phyloP scores from a whole-genome alignment of 2,888 invertebrate genomes.

The Noctua pronuba region DNA sequence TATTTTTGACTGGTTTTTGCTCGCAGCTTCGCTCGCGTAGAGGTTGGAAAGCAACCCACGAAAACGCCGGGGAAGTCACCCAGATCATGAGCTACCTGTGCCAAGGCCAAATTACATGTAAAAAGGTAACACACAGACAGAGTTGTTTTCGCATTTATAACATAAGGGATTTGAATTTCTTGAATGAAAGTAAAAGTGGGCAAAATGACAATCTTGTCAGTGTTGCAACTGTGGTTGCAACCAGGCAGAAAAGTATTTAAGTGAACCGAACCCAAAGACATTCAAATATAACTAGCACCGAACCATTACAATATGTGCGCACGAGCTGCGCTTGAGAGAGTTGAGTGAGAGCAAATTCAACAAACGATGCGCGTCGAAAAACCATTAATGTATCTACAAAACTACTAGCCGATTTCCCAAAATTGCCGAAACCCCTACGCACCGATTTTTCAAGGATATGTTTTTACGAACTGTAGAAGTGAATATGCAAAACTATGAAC shows the following conservation, averaged over 20 bases:
- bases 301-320: constrained; percentile 12
- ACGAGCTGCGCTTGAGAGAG: too few relatives aligned
- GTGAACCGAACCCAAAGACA: constrained; percentile 6
- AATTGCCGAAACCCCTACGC: background rate
- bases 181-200: constrained; percentile 2
- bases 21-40: background rate
- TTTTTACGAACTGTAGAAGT: background rate
- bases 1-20: background rate
- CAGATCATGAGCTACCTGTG: background rate
- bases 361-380: constrained; percentile 6
- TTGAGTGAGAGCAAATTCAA: constrained; percentile 19
- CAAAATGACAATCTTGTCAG: background rate
- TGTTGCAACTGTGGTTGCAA: constrained; percentile 1
- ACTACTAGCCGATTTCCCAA: background rate
- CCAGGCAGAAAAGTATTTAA: background rate
- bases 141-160: background rate
- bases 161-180: background rate
- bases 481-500: background rate
- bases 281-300: too few relatives aligned
- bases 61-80: background rate
- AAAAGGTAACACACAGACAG: background rate
- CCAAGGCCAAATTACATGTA: background rate
- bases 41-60: background rate
- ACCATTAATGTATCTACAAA: background rate
- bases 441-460: background rate